phyloP scores from a whole-genome alignment of 1,140 invertebrate genomes.

The Vollenhovia emeryi region DNA sequence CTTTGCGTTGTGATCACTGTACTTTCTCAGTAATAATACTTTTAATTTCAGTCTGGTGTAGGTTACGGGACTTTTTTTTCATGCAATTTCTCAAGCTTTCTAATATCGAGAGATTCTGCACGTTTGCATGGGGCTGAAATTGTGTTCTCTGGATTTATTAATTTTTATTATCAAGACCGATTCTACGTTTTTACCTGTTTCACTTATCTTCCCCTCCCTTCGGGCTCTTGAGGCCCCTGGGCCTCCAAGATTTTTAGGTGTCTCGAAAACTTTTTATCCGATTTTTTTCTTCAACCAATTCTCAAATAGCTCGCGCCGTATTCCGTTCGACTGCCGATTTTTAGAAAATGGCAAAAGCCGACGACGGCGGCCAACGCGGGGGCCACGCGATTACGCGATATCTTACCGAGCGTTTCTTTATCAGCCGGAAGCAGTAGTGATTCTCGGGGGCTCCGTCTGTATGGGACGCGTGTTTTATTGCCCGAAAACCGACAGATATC shows the following conservation, averaged over 20 bases:
- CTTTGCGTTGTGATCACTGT: not conserved
- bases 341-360: slow-evolving; percentile 15
- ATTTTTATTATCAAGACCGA: no score
- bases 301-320: no score
- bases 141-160: no score
- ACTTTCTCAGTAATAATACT: not conserved
- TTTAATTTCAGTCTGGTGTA: not conserved
- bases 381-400: slow-evolving; percentile 70
- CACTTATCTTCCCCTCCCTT: no score
- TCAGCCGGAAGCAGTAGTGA: slow-evolving; percentile 79
- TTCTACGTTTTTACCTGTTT: no score
- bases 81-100: not conserved
- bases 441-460: slow-evolving; percentile 73
- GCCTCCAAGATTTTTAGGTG: no score
- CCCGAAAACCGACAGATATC: slow-evolving; percentile 86
- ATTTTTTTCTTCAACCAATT: no score
- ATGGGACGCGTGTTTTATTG: slow-evolving; percentile 85
- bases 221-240: no score
- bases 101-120: not conserved
- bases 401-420: slow-evolving; percentile 82
- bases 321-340: not conserved
- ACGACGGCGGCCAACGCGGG: slow-evolving; percentile 62
- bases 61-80: not conserved
- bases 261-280: no score
- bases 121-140: no score